phyloP scores from a whole-genome alignment of 2,113 vertebrate genomes.

The Pituophis catenifer region DNA sequence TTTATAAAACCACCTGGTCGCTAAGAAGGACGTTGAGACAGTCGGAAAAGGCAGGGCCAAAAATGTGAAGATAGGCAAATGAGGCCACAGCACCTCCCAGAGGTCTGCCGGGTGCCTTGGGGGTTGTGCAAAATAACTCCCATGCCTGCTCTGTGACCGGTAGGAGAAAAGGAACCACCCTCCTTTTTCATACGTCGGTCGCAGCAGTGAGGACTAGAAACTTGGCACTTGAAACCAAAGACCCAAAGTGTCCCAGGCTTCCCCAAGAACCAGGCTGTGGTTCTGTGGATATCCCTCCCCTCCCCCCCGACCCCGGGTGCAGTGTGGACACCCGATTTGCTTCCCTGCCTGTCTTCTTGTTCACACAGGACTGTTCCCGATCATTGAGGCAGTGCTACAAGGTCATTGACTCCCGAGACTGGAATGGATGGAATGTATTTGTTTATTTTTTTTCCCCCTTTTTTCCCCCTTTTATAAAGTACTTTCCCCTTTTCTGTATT shows the following conservation, averaged over 20 bases:
- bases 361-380: slow-evolving; percentile 26
- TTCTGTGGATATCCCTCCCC: background rate
- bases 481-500: background rate
- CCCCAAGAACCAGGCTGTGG: background rate
- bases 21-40: background rate
- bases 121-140: background rate
- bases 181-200: background rate
- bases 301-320: background rate
- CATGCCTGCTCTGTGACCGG: background rate
- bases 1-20: background rate
- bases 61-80: background rate
- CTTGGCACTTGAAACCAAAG: background rate
- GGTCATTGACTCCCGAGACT: slow-evolving; percentile 27
- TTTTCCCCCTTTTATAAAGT: background rate
- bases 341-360: slow-evolving; percentile 27
- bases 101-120: background rate
- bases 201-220: background rate
- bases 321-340: slow-evolving; percentile 10
- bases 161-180: background rate
- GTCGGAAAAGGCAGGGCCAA: background rate
- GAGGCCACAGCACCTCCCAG: background rate
- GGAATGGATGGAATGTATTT: slow-evolving; percentile 35
- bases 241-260: background rate
- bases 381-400: slow-evolving; percentile 27
- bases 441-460: background rate